Percentiles rank a stretch among this genome's conserved stretches.
phyloP scores from a whole-genome alignment of 92 coral and sea anemone species.

The Diadumene lineata region DNA sequence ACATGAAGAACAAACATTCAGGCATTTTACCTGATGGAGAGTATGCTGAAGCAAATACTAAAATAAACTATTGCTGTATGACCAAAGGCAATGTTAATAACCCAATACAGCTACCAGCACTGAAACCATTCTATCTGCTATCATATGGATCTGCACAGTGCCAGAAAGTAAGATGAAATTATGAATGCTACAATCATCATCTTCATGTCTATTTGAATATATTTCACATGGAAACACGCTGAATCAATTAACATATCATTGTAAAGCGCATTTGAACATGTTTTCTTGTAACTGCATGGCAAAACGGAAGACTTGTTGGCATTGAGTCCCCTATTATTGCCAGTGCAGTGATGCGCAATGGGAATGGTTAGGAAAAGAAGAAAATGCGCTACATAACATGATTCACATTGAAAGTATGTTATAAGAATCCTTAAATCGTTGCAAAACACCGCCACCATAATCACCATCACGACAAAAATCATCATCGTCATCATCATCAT shows the following conservation, averaged over 20 bases:
- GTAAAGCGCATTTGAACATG: too few relatives aligned
- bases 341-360: too few relatives aligned
- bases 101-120: constrained; percentile 91
- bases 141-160: constrained; percentile 95
- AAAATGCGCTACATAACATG: too few relatives aligned
- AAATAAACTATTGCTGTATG: constrained; percentile 94
- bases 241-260: too few relatives aligned
- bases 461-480: not conserved
- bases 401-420: too few relatives aligned
- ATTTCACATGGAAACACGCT: too few relatives aligned
- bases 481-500: not conserved
- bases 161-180: constrained; percentile 60
- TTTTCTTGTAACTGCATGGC: too few relatives aligned
- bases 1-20: constrained; percentile 66
- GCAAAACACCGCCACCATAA: not conserved
- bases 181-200: not conserved
- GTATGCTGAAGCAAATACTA: constrained; percentile 83
- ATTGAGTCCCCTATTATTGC: too few relatives aligned
- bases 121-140: constrained; percentile 89
- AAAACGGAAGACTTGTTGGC: too few relatives aligned
- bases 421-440: not conserved
- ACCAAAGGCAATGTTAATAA: constrained; percentile 92
- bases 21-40: constrained; percentile 92
- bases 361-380: too few relatives aligned
- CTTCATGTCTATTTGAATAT: too few relatives aligned